Evolutionary conservation across 2,888 invertebrate genomes (phyloP).

Genomic region (Drosophila peninsularis): DNA sequence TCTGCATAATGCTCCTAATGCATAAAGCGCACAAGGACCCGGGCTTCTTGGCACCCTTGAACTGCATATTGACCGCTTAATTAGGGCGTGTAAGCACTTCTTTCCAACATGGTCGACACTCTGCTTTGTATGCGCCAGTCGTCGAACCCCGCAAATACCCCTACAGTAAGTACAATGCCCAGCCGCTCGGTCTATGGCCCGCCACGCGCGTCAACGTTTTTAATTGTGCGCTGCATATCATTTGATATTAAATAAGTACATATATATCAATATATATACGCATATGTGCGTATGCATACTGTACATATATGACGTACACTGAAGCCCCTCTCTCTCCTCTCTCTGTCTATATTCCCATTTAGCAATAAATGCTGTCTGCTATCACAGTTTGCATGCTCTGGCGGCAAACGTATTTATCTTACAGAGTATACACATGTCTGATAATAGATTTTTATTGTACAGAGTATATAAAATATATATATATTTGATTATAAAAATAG

Average conservation of each 20-base stretch:
- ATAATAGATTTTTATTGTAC: not conserved
- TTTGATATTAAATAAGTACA: slow-evolving; percentile 66
- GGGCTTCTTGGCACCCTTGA: slow-evolving; percentile 64
- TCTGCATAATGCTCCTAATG: slow-evolving; percentile 55
- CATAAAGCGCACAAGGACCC: slow-evolving; percentile 57
- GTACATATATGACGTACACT: slow-evolving; percentile 18
- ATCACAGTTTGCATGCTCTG: slow-evolving; percentile 16
- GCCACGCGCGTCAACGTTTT: slow-evolving; percentile 67
- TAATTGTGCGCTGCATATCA: slow-evolving; percentile 75
- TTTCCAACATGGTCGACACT: slow-evolving; percentile 24
- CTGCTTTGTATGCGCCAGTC: slow-evolving; percentile 41
- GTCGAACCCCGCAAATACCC: slow-evolving; percentile 19
- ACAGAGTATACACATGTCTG: not conserved
- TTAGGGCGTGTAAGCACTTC: slow-evolving; percentile 65
- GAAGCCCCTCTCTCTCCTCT: slow-evolving; percentile 1
- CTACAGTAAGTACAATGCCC: slow-evolving; percentile 58
- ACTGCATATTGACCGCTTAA: slow-evolving; percentile 73
- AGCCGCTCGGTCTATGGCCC: slow-evolving; percentile 48
- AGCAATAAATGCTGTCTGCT: not conserved
- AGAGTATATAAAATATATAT: not conserved
- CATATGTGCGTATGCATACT: not conserved
- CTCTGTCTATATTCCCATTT: not conserved
- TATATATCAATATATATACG: slow-evolving; percentile 4
- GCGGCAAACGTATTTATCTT: not conserved
- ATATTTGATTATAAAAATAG: not conserved